Percentiles rank a stretch among this genome's conserved stretches.
phyloP scores from a whole-genome alignment of 2,888 invertebrate genomes.

The Platerodrilus igneus region DNA sequence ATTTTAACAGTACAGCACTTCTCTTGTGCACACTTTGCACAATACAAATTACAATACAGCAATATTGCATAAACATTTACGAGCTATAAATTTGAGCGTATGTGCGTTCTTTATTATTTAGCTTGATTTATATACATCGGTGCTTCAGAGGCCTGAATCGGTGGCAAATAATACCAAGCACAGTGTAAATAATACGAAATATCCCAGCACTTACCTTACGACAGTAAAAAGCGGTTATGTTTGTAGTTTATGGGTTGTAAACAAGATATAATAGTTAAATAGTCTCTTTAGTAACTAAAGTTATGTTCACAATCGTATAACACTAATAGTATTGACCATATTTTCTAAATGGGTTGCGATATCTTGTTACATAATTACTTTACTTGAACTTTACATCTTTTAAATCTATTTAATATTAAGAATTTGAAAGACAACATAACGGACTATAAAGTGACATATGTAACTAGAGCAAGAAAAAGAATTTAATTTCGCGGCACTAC shows the following conservation, averaged over 20 bases:
- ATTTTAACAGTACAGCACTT: no score
- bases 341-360: no score
- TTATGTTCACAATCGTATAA: slow-evolving; percentile 7
- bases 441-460: no score
- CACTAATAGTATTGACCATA: slow-evolving; percentile 9
- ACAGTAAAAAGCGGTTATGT: slow-evolving; percentile 27
- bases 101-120: slow-evolving; percentile 31
- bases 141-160: slow-evolving; percentile 23
- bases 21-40: no score
- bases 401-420: no score
- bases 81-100: slow-evolving; percentile 34
- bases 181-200: slow-evolving; percentile 26
- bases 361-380: no score
- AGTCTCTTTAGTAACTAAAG: slow-evolving; percentile 14
- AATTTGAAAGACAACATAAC: no score
- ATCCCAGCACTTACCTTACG: slow-evolving; percentile 20
- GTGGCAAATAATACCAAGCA: slow-evolving; percentile 23
- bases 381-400: no score
- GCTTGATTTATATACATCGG: slow-evolving; percentile 27
- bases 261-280: slow-evolving; percentile 23
- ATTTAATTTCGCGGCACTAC: no score
- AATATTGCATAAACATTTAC: slow-evolving; percentile 35
- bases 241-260: slow-evolving; percentile 29
- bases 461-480: no score
- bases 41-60: slow-evolving; percentile 28